These are phyloP conservation scores for Lophius americanus DNA, from an alignment of 2,797 vertebrate genomes.

Conservation along the genomic window DNA sequence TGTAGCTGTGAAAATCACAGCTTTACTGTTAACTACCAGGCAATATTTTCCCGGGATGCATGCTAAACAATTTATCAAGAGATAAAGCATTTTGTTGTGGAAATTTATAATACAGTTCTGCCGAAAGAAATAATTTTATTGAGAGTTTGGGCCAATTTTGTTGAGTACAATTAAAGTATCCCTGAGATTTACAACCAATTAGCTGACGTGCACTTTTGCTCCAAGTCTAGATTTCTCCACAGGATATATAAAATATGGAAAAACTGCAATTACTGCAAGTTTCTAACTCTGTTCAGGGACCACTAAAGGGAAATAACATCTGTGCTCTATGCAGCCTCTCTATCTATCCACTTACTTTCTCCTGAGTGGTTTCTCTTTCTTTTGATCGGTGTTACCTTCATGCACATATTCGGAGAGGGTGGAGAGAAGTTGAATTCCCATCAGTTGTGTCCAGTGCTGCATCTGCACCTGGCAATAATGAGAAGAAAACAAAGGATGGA, in stretches of 20 bases:
- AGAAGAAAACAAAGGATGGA: conserved; percentile 7
- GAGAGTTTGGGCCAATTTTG: not conserved
- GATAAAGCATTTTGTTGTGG: not conserved
- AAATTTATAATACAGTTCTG: not conserved
- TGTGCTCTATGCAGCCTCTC: not conserved
- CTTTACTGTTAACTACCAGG: not conserved
- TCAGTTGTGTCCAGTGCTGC: conserved; percentile 30
- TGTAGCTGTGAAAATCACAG: conserved; percentile 11
- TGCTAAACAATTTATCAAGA: conserved; percentile 8
- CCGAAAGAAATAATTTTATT: not conserved
- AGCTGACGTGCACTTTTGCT: not conserved
- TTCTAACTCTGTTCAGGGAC: not conserved
- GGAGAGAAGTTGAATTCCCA: conserved; percentile 28
- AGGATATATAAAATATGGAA: not conserved
- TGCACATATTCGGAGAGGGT: conserved; percentile 5
- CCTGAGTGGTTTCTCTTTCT: not conserved
- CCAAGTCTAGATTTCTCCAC: not conserved
- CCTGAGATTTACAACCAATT: not conserved
- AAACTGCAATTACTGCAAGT: not conserved
- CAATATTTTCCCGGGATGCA: not conserved
- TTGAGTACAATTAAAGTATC: not conserved
- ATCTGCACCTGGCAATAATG: conserved; percentile 4
- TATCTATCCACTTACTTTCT: conserved; percentile 4
- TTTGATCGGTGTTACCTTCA: not conserved
- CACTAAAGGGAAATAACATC: conserved; percentile 3